phyloP scores from a whole-genome alignment of 2,113 vertebrate species.

The Notarius quadriscutis region DNA sequence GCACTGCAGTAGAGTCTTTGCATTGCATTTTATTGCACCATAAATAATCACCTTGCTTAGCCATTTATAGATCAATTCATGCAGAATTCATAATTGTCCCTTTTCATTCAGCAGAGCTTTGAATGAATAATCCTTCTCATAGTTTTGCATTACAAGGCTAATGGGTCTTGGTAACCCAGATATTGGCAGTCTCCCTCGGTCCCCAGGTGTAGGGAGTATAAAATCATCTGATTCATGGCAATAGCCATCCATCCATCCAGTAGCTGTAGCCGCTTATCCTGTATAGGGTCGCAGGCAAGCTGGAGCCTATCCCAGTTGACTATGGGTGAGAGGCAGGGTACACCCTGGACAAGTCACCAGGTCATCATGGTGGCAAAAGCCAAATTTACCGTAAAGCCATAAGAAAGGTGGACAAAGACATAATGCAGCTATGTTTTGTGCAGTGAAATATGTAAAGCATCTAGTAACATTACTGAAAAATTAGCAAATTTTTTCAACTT shows the following conservation, averaged over 20 bases:
- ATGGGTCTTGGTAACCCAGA: slow-evolving; percentile 43
- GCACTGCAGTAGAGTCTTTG: neutral
- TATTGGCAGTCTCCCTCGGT: slow-evolving; percentile 37
- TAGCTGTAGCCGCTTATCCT: too few species aligned
- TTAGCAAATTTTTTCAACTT: neutral
- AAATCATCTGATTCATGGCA: neutral
- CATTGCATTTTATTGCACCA: slow-evolving; percentile 40
- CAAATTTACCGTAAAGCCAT: neutral
- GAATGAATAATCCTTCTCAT: slow-evolving; percentile 61
- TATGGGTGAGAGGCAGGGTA: too few species aligned
- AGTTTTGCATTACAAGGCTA: slow-evolving; percentile 50
- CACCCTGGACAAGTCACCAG: too few species aligned
- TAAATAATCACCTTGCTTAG: slow-evolving; percentile 60
- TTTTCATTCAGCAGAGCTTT: slow-evolving; percentile 53
- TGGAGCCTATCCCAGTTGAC: too few species aligned
- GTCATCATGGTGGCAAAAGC: neutral
- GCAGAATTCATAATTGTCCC: slow-evolving; percentile 46
- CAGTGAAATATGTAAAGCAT: neutral
- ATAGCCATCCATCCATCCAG: too few species aligned
- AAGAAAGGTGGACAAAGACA: neutral
- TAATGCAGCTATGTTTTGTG: neutral
- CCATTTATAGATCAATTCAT: slow-evolving; percentile 44
- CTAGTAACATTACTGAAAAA: neutral
- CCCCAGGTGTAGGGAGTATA: slow-evolving; percentile 1
- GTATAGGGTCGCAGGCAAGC: too few species aligned